phyloP scores from a whole-genome alignment of 2,113 vertebrate genomes.

The Carassius gibelio region DNA sequence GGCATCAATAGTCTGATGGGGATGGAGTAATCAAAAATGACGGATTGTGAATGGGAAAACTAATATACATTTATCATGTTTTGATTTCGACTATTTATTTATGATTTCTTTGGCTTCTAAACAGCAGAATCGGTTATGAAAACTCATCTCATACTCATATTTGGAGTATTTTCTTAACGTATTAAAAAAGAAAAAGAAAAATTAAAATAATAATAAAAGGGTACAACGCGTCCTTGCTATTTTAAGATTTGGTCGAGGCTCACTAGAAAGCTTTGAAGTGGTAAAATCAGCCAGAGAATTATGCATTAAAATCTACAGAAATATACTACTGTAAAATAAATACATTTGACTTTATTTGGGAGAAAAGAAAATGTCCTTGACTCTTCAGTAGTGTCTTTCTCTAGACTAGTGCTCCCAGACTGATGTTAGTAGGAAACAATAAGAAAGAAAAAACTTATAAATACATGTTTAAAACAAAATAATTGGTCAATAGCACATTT shows the following conservation, averaged over 20 bases:
- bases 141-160: too few relatives aligned
- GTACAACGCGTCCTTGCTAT: neutral
- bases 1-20: too few relatives aligned
- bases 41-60: too few relatives aligned
- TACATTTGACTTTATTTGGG: neutral
- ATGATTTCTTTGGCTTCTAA: too few relatives aligned
- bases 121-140: too few relatives aligned
- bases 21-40: too few relatives aligned
- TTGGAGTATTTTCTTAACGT: neutral
- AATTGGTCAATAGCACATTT: neutral
- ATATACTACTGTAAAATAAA: neutral
- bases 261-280: constrained; percentile 6
- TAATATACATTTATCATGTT: too few relatives aligned
- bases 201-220: neutral
- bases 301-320: neutral
- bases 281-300: neutral
- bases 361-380: neutral
- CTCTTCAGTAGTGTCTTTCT: neutral
- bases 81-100: too few relatives aligned
- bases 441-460: neutral
- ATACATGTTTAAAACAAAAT: neutral
- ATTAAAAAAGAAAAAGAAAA: neutral
- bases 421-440: neutral
- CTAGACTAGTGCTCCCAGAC: neutral
- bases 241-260: neutral